phyloP scores from a whole-genome alignment of 2,797 vertebrate species.

The Helicolenus hilgendorfi region DNA sequence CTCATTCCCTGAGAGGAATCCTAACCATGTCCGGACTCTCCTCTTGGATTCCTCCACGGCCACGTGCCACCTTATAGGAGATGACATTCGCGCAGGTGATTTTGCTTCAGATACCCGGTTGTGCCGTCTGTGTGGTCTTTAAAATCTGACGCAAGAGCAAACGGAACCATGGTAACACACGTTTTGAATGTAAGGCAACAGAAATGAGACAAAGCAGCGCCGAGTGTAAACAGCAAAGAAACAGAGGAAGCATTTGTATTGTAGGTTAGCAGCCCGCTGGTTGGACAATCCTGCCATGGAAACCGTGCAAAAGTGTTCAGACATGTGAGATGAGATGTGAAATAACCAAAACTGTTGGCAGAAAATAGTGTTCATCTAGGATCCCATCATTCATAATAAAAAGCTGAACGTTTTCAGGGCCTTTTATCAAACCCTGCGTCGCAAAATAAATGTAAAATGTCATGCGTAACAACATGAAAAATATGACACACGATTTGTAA shows the following conservation, averaged over 20 bases:
- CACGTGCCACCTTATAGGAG: conserved; percentile 25
- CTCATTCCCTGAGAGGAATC: conserved; percentile 74
- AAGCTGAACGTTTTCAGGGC: background rate
- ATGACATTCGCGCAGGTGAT: conserved; percentile 40
- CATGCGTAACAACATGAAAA: background rate
- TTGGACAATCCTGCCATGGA: background rate
- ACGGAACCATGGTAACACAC: background rate
- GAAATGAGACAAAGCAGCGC: background rate
- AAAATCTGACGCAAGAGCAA: background rate
- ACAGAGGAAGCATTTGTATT: background rate
- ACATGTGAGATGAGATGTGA: background rate
- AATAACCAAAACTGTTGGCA: background rate
- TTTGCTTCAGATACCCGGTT: background rate
- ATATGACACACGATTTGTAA: background rate
- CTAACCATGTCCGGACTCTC: conserved; percentile 47
- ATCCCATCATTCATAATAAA: background rate
- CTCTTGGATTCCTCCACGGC: background rate
- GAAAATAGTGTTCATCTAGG: background rate
- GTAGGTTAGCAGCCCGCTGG: background rate
- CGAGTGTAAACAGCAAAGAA: background rate
- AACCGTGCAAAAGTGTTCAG: background rate
- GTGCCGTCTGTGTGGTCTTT: background rate
- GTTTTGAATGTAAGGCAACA: background rate
- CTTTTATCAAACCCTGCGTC: background rate
- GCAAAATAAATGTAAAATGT: background rate